These are phyloP conservation scores for Austrofundulus limnaeus DNA, from an alignment of 2,113 vertebrate species.

Conservation along the genomic window DNA sequence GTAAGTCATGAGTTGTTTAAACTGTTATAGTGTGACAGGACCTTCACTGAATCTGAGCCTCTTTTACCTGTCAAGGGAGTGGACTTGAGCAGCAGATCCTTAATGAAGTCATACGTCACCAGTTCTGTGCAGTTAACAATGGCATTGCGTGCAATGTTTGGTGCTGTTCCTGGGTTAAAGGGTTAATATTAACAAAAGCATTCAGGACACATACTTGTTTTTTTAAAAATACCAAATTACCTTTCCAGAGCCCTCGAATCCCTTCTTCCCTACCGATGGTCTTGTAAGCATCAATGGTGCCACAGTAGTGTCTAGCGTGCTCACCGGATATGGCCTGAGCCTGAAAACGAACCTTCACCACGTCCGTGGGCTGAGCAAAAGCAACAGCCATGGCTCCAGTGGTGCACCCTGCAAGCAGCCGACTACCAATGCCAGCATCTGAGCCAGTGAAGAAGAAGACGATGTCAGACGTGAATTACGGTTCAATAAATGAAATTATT, in stretches of 20 bases:
- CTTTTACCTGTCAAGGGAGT: slow-evolving; percentile 75
- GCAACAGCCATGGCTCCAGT: slow-evolving; percentile 86
- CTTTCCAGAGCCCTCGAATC: slow-evolving; percentile 86
- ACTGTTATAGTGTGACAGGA: too few species aligned
- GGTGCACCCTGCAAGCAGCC: slow-evolving; percentile 85
- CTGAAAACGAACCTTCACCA: slow-evolving; percentile 89
- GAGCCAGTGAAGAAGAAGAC: slow-evolving; percentile 12
- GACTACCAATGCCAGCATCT: slow-evolving; percentile 81
- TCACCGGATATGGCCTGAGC: slow-evolving; percentile 73
- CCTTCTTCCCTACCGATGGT: slow-evolving; percentile 88
- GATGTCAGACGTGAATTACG: not conserved
- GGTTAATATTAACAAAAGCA: not conserved
- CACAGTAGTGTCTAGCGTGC: slow-evolving; percentile 76
- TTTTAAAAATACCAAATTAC: slow-evolving; percentile 51
- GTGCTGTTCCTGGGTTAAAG: slow-evolving; percentile 67
- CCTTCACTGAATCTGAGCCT: not conserved
- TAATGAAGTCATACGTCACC: slow-evolving; percentile 83
- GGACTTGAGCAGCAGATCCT: slow-evolving; percentile 74
- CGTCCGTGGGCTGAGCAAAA: slow-evolving; percentile 89
- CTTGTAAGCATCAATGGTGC: slow-evolving; percentile 86
- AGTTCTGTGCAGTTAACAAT: slow-evolving; percentile 83
- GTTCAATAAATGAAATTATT: not conserved
- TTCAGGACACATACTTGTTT: not conserved
- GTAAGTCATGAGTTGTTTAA: too few species aligned
- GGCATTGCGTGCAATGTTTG: slow-evolving; percentile 80